phyloP scores from a whole-genome alignment of 2,113 vertebrate species.

The Thalassarche chlororhynchos region DNA sequence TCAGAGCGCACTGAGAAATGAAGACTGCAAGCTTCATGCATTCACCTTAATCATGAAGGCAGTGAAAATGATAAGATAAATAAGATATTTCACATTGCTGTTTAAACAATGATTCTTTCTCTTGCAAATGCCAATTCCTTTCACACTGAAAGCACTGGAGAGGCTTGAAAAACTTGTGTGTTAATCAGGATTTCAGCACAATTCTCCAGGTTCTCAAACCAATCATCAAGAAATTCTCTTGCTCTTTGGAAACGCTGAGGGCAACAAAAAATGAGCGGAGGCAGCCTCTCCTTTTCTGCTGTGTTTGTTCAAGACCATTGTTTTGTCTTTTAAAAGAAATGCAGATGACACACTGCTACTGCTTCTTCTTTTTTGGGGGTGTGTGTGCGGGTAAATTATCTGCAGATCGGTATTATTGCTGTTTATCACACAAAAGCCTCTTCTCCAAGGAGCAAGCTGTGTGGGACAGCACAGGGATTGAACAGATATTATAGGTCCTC shows the following conservation, averaged over 20 bases:
- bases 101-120: slow-evolving; percentile 59
- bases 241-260: neutral
- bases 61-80: slow-evolving; percentile 38
- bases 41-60: slow-evolving; percentile 33
- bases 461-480: neutral
- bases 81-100: slow-evolving; percentile 33
- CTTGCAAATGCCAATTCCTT: slow-evolving; percentile 30
- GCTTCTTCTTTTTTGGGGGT: neutral
- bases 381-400: neutral
- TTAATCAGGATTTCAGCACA: slow-evolving; percentile 42
- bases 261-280: neutral
- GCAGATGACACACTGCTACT: neutral
- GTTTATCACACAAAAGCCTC: slow-evolving; percentile 23
- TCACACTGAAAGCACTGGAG: slow-evolving; percentile 48
- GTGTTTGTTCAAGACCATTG: neutral
- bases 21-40: neutral
- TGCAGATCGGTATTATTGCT: slow-evolving; percentile 15
- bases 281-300: neutral
- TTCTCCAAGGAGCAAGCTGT: neutral
- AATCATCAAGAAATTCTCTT: neutral
- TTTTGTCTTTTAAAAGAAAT: slow-evolving; percentile 23
- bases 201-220: slow-evolving; percentile 30
- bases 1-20: neutral
- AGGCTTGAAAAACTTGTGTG: neutral
- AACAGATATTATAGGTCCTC: neutral